Conservation (phyloP, 2,113 vertebrate genomes). For the Saccopteryx bilineata region DNA sequence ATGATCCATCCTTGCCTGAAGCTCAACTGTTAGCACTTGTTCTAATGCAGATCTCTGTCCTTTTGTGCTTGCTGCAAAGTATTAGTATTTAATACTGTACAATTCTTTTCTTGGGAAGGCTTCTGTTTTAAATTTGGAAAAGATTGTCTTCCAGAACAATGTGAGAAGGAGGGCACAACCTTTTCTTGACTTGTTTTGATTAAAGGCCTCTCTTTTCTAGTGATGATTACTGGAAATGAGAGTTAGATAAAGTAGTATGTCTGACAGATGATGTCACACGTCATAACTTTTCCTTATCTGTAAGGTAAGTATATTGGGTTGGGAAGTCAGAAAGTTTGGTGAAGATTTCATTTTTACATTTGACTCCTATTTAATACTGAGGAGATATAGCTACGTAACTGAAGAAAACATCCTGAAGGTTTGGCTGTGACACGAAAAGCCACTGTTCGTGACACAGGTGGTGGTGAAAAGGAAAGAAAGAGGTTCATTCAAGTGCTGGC, state of each 20-base stretch:
- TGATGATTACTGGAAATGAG: slow-evolving; percentile 37
- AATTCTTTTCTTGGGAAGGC: background rate
- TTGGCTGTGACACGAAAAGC: too few relatives aligned
- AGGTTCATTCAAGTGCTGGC: too few relatives aligned
- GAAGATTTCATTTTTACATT: slow-evolving; percentile 16
- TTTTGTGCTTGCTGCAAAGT: slow-evolving; percentile 47
- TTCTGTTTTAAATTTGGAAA: slow-evolving; percentile 42
- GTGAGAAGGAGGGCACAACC: background rate
- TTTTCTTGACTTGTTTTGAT: slow-evolving; percentile 64
- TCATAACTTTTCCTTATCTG: slow-evolving; percentile 5
- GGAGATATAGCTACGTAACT: background rate
- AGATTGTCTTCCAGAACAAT: slow-evolving; percentile 63
- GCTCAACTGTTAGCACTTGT: slow-evolving; percentile 72
- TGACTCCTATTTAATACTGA: background rate
- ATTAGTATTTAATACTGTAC: slow-evolving; percentile 26
- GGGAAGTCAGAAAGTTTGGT: slow-evolving; percentile 57
- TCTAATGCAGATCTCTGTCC: slow-evolving; percentile 68
- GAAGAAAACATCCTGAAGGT: too few relatives aligned
- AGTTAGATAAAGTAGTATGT: slow-evolving; percentile 29
- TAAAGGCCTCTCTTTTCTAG: background rate
- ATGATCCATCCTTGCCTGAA: slow-evolving; percentile 78
- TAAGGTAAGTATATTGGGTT: slow-evolving; percentile 48
- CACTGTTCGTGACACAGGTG: too few relatives aligned
- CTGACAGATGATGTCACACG: background rate
- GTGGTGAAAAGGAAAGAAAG: too few relatives aligned